Evolutionary conservation across 53 echinoderm and acorn worm genomes (phyloP).

Genomic region (Echinometra lucunter): DNA sequence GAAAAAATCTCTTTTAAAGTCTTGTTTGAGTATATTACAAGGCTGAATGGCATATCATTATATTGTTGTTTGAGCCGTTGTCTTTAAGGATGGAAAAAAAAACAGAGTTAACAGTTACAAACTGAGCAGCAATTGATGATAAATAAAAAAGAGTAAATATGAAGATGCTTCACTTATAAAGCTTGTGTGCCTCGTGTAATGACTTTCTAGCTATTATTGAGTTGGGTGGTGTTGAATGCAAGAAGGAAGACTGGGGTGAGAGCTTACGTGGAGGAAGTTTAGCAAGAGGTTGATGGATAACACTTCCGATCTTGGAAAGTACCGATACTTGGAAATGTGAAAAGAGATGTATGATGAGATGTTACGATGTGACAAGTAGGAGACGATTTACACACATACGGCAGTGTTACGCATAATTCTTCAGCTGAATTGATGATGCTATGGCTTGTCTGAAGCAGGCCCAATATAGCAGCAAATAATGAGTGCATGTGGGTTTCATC

Average conservation of each 20-base stretch:
- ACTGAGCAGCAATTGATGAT: conserved; percentile 69
- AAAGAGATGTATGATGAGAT: too few species aligned
- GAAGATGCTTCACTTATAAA: conserved; percentile 65
- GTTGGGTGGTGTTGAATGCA: not conserved
- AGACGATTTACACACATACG: too few species aligned
- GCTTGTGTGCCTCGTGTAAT: not conserved
- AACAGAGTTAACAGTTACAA: conserved; percentile 68
- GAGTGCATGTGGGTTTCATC: too few species aligned
- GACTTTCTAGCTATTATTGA: not conserved
- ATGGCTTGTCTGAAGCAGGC: too few species aligned
- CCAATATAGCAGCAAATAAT: too few species aligned
- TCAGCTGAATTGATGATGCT: too few species aligned
- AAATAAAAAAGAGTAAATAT: conserved; percentile 65
- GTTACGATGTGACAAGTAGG: too few species aligned
- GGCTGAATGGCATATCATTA: conserved; percentile 70
- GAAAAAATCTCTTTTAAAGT: conserved; percentile 47
- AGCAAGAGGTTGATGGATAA: not conserved
- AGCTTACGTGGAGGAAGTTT: too few species aligned
- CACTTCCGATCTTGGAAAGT: too few species aligned
- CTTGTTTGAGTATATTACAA: conserved; percentile 65
- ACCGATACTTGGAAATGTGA: too few species aligned
- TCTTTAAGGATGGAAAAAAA: conserved; percentile 61
- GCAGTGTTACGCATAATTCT: too few species aligned
- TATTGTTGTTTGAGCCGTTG: conserved; percentile 73
- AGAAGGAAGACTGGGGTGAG: not conserved